Evolutionary conservation across 2,797 vertebrate species (phyloP), one percentile per base, ranked within the genome.

Genomic region (Acrossocheilus fasciatus): DNA sequence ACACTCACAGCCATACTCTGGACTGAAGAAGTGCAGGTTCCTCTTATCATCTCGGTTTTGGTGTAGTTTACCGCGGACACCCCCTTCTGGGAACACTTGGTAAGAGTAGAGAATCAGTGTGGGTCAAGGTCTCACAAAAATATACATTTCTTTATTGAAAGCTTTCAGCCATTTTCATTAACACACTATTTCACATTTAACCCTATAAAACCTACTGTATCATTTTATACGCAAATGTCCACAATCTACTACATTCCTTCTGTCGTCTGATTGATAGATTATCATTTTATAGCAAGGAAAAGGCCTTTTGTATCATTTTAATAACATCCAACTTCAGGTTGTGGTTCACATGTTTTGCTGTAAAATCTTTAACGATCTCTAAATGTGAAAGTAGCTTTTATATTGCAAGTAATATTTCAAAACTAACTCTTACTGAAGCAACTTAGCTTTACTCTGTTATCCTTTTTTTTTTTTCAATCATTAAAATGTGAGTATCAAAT

Each of bases 1-100:
- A 20, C 23, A 91, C 90, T 90, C 75, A 91, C 90, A 69, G 85
- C 97, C 97, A 54, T 99, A 99, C 92, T 99, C 98, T 0, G 98
- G 98, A 82, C 98, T 97, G 92, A 97, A 98, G 94, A 98, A 99
- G 93, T 99, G 98, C 92, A 98, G 91, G 93, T 99, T 98, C 91
- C 97, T 98, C 94, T 97, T 97, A 82, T 98, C 97, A 91, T 98
- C 98, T 3, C 96, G 95, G 92, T 96, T 98, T 0, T 98, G 99
- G 95, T 98, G 98, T 93, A 99, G 97, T 0, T 99, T 97, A 92
- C 97, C 98, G 94, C 98, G 98, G 91, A 99, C 98, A 9, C 98
- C 98, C 91, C 84, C 76, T 80, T 99, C 98, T 10, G 98, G 98
- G 68, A 97, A 98, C 92, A 99, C 98, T 99, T 90, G 68, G 92